These are phyloP conservation scores for Eristalis tenax DNA, from an alignment of 2,888 invertebrate genomes.

Conservation along the genomic window DNA sequence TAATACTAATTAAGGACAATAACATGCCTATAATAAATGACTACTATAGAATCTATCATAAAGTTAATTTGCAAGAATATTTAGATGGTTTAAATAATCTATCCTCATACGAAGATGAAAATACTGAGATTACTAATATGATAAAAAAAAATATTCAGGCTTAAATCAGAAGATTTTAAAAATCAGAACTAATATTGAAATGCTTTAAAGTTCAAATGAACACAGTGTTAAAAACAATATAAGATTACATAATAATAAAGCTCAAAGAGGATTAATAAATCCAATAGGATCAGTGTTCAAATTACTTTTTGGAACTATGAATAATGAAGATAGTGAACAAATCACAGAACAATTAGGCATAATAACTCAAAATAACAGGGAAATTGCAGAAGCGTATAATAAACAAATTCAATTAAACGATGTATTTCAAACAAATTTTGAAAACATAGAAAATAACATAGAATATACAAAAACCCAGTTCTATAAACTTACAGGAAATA, in stretches of 20 bases:
- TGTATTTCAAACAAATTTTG: background rate
- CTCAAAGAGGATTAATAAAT: background rate
- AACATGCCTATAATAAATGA: conserved; percentile 4
- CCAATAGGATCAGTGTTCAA: no score
- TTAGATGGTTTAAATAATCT: background rate
- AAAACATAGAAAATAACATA: background rate
- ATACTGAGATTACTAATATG: background rate
- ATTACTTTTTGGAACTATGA: background rate
- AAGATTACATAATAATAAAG: background rate
- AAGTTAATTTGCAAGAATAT: background rate
- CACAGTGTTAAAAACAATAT: background rate
- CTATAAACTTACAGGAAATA: background rate
- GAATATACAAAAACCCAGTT: background rate
- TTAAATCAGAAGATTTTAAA: background rate
- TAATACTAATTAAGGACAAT: conserved; percentile 3
- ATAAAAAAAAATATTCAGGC: background rate
- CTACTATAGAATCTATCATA: conserved; percentile 5
- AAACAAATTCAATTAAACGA: no score
- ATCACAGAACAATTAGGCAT: conserved; percentile 9
- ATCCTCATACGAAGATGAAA: no score
- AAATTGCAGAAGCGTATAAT: background rate
- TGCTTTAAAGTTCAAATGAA: no score
- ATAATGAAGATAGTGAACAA: conserved; percentile 12
- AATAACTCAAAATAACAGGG: conserved; percentile 2
- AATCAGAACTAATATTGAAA: background rate